Evolutionary conservation across 2,113 vertebrate species (phyloP).

Genomic region (Pangasianodon gigas): DNA sequence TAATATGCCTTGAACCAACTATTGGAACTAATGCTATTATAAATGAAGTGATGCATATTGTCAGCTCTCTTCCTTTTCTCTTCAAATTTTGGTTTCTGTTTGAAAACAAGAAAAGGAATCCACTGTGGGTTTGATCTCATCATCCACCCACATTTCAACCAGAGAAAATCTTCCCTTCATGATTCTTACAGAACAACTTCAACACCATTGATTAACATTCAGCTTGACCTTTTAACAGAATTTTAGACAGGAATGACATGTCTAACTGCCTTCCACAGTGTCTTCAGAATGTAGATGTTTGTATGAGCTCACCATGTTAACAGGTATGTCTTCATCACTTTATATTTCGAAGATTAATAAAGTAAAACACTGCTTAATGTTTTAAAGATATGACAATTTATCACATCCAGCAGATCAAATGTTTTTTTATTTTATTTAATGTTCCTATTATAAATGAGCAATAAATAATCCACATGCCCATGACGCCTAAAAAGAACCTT

Average conservation of each 20-base stretch:
- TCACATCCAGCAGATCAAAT: not conserved
- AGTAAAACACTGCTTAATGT: not conserved
- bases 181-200: conserved; percentile 11
- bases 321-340: not conserved
- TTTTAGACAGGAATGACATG: not conserved
- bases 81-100: not conserved
- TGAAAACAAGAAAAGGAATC: not conserved
- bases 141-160: not conserved
- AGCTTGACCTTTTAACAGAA: conserved; percentile 26
- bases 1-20: not conserved
- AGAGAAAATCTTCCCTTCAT: not conserved
- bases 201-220: conserved; percentile 36
- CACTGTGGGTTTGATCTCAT: not conserved
- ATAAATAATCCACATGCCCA: not conserved
- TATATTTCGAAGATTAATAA: not conserved
- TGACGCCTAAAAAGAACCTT: not conserved
- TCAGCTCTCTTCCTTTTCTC: not conserved
- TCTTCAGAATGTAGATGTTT: not conserved
- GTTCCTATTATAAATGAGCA: not conserved
- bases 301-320: not conserved
- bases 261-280: not conserved
- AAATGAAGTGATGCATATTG: conserved; percentile 3
- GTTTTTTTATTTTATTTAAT: not conserved
- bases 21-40: not conserved
- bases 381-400: not conserved